A percentile compares a stretch with the other conserved stretches of the same genome.
phyloP scores from a whole-genome alignment of 2,888 invertebrate genomes.

The Hoplodrina blanda region DNA sequence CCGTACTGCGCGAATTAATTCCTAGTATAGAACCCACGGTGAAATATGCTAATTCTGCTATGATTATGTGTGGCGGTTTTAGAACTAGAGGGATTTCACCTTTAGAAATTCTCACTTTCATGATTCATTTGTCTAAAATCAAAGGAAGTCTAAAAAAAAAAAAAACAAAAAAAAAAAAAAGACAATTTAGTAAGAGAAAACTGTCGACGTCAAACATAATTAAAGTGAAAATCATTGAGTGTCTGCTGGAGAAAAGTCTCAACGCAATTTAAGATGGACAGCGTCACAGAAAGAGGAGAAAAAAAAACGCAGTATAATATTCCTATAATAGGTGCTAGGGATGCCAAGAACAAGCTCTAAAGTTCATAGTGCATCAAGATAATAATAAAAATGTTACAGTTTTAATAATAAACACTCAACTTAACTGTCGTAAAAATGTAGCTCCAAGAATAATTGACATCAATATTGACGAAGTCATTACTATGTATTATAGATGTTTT shows the following conservation, averaged over 20 bases:
- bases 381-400: neutral
- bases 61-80: conserved; percentile 44
- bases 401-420: neutral
- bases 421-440: neutral
- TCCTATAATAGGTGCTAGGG: too few relatives aligned
- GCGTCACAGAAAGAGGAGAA: too few relatives aligned
- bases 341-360: neutral
- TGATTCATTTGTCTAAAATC: neutral
- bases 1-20: conserved; percentile 70
- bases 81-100: conserved; percentile 26
- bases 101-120: conserved; percentile 31
- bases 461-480: conserved; percentile 29
- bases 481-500: conserved; percentile 38
- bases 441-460: conserved; percentile 6
- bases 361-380: neutral
- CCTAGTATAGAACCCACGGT: conserved; percentile 68
- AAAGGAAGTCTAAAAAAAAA: neutral
- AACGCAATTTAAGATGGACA: too few relatives aligned
- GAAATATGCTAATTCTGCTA: conserved; percentile 69
- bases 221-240: neutral
- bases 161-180: too few relatives aligned
- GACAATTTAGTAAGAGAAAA: too few relatives aligned
- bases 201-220: neutral
- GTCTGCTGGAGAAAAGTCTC: too few relatives aligned
- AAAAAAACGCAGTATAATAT: too few relatives aligned